A percentile compares a stretch with the other conserved stretches of the same genome.
These are phyloP conservation scores for Gephyroberyx darwinii DNA, from an alignment of 2,797 vertebrate species.

Conservation along the genomic window DNA sequence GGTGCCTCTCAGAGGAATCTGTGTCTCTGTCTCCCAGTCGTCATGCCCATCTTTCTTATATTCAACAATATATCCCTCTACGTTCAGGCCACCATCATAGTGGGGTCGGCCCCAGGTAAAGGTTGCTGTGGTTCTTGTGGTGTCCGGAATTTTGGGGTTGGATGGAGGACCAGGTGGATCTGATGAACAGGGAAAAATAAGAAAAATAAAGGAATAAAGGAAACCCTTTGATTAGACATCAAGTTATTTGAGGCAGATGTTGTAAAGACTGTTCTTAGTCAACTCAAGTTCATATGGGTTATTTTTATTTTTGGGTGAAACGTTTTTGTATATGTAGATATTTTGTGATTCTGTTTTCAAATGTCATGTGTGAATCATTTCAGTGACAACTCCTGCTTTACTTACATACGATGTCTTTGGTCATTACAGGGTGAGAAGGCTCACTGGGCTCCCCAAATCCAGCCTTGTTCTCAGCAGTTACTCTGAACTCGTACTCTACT, in stretches of 20 bases:
- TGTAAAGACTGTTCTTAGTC: no score
- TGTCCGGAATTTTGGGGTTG: slow-evolving; percentile 92
- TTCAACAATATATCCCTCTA: slow-evolving; percentile 94
- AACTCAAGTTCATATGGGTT: background rate
- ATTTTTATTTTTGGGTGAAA: background rate
- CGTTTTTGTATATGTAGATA: background rate
- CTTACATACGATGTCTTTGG: slow-evolving; percentile 96
- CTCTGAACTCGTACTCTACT: slow-evolving; percentile 97
- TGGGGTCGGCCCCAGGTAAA: slow-evolving; percentile 94
- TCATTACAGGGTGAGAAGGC: slow-evolving; percentile 87
- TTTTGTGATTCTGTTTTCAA: no score
- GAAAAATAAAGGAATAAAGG: background rate
- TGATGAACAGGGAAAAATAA: slow-evolving; percentile 61
- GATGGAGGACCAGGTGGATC: slow-evolving; percentile 98
- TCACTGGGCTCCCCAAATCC: slow-evolving; percentile 96
- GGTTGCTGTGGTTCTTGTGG: slow-evolving; percentile 94
- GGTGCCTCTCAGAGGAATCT: slow-evolving; percentile 87
- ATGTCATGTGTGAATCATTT: background rate
- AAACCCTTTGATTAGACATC: background rate
- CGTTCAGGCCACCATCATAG: slow-evolving; percentile 96
- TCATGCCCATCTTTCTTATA: slow-evolving; percentile 96
- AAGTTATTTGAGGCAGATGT: background rate
- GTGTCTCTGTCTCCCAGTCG: slow-evolving; percentile 93
- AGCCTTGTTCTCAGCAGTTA: slow-evolving; percentile 98
- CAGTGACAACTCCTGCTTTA: slow-evolving; percentile 60